Evolutionary conservation across 2,113 vertebrate species (phyloP), one percentile per base, ranked within the genome.

Genomic region (Aleadryas rufinucha): DNA sequence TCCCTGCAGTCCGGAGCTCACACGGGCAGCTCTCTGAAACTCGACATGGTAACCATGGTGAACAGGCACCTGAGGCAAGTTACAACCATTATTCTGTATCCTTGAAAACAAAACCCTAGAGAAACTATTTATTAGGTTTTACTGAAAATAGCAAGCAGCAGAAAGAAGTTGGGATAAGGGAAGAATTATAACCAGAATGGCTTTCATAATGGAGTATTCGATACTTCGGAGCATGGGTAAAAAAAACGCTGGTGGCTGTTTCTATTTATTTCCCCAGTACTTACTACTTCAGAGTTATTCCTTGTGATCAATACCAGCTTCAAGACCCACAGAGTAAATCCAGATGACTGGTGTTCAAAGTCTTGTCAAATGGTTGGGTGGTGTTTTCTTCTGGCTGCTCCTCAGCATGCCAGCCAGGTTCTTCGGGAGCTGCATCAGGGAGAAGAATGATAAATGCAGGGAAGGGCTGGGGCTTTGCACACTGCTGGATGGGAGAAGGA

Each of bases 271-370:
- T 90, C 35, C 33, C 28, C 54, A 90, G 83, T 80, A 70, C 16
- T 66, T 74, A 35, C 79, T 93, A 53, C 86, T 93, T 95, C 83
- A 92, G 66, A 69, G 68, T 42, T 81, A 61, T 45, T 89, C 72
- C 76, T 81, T 44, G 23, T 39, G 59, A 89, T 96, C 95, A 84
- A 95, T 95, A 92, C 56, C 33, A 54, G 30, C 69, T 90, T 79
- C 78, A 89, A 66, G 54, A 92, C 39, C 56, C 1, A 6, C 44
- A 60, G 69, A 87, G 69, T 92, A 95, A 95, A 95, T 89, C 84
- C 84, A 76, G 77, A 24, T 42, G 80, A 60, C 47, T 68, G 81
- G 60, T 78, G 84, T 22, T 92, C 61, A 79, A 71, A 91, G 86
- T 44, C 80, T 56, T 75, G 35, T 68, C 84, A 79, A 92, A 91